Evolutionary conservation across 1,140 invertebrate species (phyloP).

Genomic region (Penaeus vannamei): DNA sequence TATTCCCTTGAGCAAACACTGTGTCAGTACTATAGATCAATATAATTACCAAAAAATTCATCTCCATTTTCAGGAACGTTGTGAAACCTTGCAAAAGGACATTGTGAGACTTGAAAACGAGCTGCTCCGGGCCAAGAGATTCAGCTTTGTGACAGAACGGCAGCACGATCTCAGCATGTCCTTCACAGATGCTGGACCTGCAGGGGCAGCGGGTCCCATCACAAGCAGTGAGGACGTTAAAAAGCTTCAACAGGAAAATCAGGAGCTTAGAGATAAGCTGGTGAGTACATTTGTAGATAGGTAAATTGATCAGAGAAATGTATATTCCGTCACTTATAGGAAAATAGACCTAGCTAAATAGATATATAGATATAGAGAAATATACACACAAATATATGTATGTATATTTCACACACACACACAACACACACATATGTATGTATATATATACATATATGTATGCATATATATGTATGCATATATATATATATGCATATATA

Average conservation of each 20-base stretch:
- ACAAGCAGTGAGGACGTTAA: constrained; percentile 14
- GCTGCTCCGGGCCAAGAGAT: constrained; percentile 70
- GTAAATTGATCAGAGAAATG: too few relatives aligned
- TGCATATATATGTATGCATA: too few relatives aligned
- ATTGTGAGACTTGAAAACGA: constrained; percentile 72
- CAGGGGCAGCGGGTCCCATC: neutral
- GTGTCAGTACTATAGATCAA: too few relatives aligned
- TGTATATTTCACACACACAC: too few relatives aligned
- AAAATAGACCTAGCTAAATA: too few relatives aligned
- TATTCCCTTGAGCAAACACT: too few relatives aligned
- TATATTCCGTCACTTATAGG: too few relatives aligned
- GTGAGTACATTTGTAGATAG: constrained; percentile 45
- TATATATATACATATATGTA: too few relatives aligned
- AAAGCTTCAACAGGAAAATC: constrained; percentile 55
- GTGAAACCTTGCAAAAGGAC: constrained; percentile 72
- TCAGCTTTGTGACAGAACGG: constrained; percentile 37
- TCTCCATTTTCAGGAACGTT: constrained; percentile 69
- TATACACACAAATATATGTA: too few relatives aligned
- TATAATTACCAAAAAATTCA: neutral
- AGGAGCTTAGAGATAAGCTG: constrained; percentile 72
- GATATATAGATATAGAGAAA: too few relatives aligned
- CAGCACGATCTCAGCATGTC: constrained; percentile 44
- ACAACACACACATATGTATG: too few relatives aligned
- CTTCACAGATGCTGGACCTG: constrained; percentile 35
- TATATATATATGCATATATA: too few relatives aligned